phyloP scores from a whole-genome alignment of 2,113 vertebrate genomes.

The Atractosteus spatula region DNA sequence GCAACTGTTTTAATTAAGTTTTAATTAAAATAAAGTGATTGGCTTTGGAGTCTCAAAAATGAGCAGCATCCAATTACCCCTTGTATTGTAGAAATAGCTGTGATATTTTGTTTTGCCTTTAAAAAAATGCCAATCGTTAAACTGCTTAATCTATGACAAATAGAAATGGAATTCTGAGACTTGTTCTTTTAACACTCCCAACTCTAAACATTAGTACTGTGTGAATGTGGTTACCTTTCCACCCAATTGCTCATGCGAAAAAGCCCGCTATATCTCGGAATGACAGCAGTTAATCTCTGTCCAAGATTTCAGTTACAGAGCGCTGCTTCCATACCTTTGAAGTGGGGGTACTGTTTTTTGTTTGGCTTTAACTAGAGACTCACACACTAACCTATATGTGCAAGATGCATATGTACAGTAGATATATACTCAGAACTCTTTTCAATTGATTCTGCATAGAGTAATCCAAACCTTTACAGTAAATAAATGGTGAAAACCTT shows the following conservation, averaged over 20 bases:
- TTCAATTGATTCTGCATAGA: constrained; percentile 38
- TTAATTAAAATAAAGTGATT: too few species aligned
- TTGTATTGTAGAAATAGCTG: too few species aligned
- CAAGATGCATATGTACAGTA: neutral
- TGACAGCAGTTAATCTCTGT: constrained; percentile 26
- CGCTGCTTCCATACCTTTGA: constrained; percentile 13
- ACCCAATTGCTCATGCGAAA: constrained; percentile 2
- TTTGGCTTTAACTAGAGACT: neutral
- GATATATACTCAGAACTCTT: neutral
- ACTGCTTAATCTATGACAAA: too few species aligned
- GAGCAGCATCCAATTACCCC: too few species aligned
- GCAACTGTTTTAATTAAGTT: too few species aligned
- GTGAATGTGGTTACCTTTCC: constrained; percentile 1
- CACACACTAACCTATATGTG: too few species aligned
- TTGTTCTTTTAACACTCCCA: neutral
- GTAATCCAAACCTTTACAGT: neutral
- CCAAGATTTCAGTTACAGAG: constrained; percentile 19
- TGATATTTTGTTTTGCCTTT: too few species aligned
- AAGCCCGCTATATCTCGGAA: constrained; percentile 15
- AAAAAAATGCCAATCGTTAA: too few species aligned
- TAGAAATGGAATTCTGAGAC: too few species aligned
- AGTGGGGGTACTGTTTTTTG: constrained; percentile 22
- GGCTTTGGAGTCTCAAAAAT: too few species aligned
- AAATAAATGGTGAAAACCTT: neutral
- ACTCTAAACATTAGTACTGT: constrained; percentile 10